These are phyloP conservation scores for Myrmophylax atrothorax DNA, from an alignment of 2,113 vertebrate genomes.

Conservation along the genomic window DNA sequence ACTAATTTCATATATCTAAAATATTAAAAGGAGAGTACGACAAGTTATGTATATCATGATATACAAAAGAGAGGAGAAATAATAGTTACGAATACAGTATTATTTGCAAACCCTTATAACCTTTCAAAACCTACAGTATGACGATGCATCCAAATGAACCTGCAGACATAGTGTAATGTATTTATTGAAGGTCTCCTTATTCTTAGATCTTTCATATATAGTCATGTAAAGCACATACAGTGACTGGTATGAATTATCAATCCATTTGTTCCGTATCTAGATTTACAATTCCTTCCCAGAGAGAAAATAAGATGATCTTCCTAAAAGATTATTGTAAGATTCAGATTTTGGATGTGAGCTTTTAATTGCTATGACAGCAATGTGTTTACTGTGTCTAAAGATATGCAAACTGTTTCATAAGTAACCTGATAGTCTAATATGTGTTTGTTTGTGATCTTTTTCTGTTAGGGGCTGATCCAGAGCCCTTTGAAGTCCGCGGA, in stretches of 20 bases:
- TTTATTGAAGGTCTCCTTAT: not conserved
- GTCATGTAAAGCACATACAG: not conserved
- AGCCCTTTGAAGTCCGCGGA: slow-evolving; percentile 10
- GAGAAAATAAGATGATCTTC: not conserved
- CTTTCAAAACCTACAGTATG: not conserved
- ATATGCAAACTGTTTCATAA: not conserved
- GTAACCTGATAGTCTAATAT: not conserved
- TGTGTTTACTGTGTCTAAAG: slow-evolving; percentile 37
- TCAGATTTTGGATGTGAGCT: not conserved
- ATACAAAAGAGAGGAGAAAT: not conserved
- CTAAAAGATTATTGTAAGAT: not conserved
- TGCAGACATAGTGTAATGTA: not conserved
- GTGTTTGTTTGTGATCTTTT: slow-evolving; percentile 37
- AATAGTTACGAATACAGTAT: not conserved
- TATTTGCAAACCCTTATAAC: not conserved
- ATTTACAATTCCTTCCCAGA: not conserved
- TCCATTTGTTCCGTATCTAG: not conserved
- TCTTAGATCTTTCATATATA: not conserved
- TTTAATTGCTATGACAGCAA: slow-evolving; percentile 45
- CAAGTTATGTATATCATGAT: not conserved
- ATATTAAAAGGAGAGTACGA: not conserved
- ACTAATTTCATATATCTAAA: not conserved
- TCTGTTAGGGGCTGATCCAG: slow-evolving; percentile 15
- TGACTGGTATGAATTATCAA: not conserved
- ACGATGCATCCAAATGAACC: not conserved